A percentile compares a stretch with the other conserved stretches of the same genome.
These are phyloP conservation scores for Muraenolepis orangiensis DNA, from an alignment of 2,797 vertebrate genomes.

Conservation along the genomic window DNA sequence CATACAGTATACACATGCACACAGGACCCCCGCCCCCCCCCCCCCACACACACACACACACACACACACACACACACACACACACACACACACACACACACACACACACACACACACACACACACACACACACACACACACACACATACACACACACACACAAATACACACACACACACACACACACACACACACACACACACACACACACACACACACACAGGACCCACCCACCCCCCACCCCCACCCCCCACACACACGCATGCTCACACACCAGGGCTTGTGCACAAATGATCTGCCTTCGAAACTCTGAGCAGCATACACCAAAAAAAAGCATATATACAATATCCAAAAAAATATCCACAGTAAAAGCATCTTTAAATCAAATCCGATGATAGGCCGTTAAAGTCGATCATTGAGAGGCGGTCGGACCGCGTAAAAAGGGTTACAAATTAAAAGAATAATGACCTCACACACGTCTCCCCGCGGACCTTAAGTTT, in stretches of 20 bases:
- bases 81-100: neutral
- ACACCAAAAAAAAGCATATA: constrained; percentile 64
- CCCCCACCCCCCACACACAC: constrained; percentile 3
- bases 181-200: constrained; percentile 15
- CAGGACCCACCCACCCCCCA: no score
- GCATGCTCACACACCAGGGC: constrained; percentile 35
- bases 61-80: neutral
- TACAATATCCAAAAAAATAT: constrained; percentile 71
- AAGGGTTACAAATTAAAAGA: constrained; percentile 66
- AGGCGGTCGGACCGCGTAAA: constrained; percentile 56
- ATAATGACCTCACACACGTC: constrained; percentile 69
- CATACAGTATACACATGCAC: constrained; percentile 12
- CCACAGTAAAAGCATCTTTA: constrained; percentile 73
- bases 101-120: neutral
- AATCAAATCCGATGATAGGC: constrained; percentile 64
- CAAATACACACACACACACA: constrained; percentile 5
- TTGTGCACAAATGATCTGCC: constrained; percentile 57
- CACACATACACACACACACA: constrained; percentile 17
- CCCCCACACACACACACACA: constrained; percentile 22
- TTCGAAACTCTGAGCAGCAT: constrained; percentile 57
- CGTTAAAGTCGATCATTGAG: constrained; percentile 60
- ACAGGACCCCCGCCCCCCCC: constrained; percentile 7
- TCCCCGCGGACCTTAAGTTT: constrained; percentile 73
- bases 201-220: constrained; percentile 18
- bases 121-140: constrained; percentile 22